Percentiles rank a stretch among this genome's conserved stretches.
phyloP scores from a whole-genome alignment of 2,888 invertebrate species.

The Elegia similella region DNA sequence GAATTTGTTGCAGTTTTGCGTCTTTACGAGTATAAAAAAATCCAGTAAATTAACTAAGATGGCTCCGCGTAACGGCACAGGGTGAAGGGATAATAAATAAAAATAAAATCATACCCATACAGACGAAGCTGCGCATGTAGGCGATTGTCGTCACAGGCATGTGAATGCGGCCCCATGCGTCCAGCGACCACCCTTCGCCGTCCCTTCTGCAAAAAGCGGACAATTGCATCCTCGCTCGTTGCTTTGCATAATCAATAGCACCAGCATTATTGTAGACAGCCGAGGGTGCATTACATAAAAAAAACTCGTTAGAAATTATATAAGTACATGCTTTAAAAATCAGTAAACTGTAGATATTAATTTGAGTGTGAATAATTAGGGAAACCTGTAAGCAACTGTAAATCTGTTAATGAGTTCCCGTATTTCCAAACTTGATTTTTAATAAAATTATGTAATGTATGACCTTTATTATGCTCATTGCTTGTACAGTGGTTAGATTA shows the following conservation, averaged over 20 bases:
- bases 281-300: conserved; percentile 37
- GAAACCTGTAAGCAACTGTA: background rate
- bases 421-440: conserved; percentile 7
- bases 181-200: conserved; percentile 47
- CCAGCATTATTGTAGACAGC: conserved; percentile 49
- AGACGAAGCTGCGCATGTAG: conserved; percentile 1
- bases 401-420: conserved; percentile 20
- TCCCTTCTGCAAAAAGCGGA: conserved; percentile 65
- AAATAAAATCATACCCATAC: conserved; percentile 17
- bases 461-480: background rate
- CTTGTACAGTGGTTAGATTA: background rate
- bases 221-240: conserved; percentile 63
- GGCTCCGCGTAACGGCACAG: background rate
- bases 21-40: background rate
- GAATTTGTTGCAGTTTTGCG: no score
- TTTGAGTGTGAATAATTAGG: background rate
- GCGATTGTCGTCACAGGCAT: conserved; percentile 30
- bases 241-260: conserved; percentile 76
- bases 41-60: background rate
- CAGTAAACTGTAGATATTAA: background rate
- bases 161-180: conserved; percentile 46
- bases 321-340: background rate
- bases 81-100: conserved; percentile 21
- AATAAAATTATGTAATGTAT: background rate
- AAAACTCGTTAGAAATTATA: conserved; percentile 13